Conservation (phyloP, 2,888 invertebrate species). For the Iphiclides podalirius region DNA sequence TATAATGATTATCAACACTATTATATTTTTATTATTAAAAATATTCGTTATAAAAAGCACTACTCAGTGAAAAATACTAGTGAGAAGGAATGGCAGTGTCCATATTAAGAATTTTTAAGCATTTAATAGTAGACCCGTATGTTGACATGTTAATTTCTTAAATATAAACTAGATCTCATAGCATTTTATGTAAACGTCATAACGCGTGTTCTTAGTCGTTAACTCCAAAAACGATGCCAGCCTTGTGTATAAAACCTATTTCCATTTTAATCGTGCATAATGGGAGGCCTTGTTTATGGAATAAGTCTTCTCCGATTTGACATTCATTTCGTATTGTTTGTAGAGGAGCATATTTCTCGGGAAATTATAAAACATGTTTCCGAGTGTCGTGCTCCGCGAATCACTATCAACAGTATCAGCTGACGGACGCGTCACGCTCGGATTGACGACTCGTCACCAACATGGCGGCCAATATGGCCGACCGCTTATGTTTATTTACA, state of each 20-base stretch:
- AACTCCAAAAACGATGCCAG: too few relatives aligned
- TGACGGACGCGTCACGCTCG: slow-evolving; percentile 52
- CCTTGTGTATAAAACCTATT: slow-evolving; percentile 38
- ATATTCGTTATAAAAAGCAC: too few relatives aligned
- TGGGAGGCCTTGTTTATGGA: slow-evolving; percentile 7
- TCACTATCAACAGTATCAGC: slow-evolving; percentile 54
- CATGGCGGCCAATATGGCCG: slow-evolving; percentile 66
- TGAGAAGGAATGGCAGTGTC: too few relatives aligned
- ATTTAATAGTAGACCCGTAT: too few relatives aligned
- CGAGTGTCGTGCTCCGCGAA: slow-evolving; percentile 18
- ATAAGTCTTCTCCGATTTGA: neutral
- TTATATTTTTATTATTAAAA: too few relatives aligned
- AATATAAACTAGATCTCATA: too few relatives aligned
- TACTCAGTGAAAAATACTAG: too few relatives aligned
- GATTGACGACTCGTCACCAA: slow-evolving; percentile 52
- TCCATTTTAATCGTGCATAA: slow-evolving; percentile 35
- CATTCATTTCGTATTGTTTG: slow-evolving; percentile 2
- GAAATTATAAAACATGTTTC: slow-evolving; percentile 26
- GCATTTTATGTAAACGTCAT: too few relatives aligned
- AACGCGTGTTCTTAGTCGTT: too few relatives aligned
- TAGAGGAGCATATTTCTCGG: slow-evolving; percentile 24
- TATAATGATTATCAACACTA: too few relatives aligned
- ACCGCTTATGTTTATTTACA: slow-evolving; percentile 61
- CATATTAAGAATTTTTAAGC: too few relatives aligned
- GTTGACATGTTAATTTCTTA: too few relatives aligned